phyloP scores from a whole-genome alignment of 2,888 invertebrate species.

The Heliothis peltigera region DNA sequence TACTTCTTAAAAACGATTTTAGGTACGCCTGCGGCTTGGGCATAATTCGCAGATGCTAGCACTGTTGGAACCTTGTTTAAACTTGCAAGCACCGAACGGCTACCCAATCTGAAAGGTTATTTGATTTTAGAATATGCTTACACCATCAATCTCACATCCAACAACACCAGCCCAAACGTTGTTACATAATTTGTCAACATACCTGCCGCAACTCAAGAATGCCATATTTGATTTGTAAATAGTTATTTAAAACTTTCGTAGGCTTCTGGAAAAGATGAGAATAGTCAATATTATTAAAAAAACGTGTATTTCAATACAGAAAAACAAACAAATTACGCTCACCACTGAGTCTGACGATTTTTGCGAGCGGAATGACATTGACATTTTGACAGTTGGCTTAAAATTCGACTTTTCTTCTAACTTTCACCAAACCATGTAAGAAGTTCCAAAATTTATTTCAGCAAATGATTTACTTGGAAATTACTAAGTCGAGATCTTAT shows the following conservation, averaged over 20 bases:
- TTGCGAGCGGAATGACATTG: conserved; percentile 56
- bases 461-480: background rate
- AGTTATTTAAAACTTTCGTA: conserved; percentile 65
- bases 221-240: conserved; percentile 73
- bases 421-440: background rate
- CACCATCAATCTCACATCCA: conserved; percentile 29
- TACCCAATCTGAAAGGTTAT: conserved; percentile 77
- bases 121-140: conserved; percentile 27
- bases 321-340: conserved; percentile 64
- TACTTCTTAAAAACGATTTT: conserved; percentile 81
- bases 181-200: conserved; percentile 83
- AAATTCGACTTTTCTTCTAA: background rate
- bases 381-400: conserved; percentile 28
- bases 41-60: conserved; percentile 76
- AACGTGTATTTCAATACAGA: conserved; percentile 8
- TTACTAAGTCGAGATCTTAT: background rate
- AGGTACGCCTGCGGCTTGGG: conserved; percentile 77
- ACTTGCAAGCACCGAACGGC: conserved; percentile 75
- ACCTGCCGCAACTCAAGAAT: conserved; percentile 82
- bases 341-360: conserved; percentile 74
- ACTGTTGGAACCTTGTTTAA: conserved; percentile 78
- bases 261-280: conserved; percentile 72
- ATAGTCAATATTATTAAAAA: conserved; percentile 15
- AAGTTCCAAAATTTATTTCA: background rate
- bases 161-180: conserved; percentile 59